Evolutionary conservation across 2,797 vertebrate species (phyloP), one percentile per base, ranked within the genome.

Genomic region (Catostomus latipinnis): DNA sequence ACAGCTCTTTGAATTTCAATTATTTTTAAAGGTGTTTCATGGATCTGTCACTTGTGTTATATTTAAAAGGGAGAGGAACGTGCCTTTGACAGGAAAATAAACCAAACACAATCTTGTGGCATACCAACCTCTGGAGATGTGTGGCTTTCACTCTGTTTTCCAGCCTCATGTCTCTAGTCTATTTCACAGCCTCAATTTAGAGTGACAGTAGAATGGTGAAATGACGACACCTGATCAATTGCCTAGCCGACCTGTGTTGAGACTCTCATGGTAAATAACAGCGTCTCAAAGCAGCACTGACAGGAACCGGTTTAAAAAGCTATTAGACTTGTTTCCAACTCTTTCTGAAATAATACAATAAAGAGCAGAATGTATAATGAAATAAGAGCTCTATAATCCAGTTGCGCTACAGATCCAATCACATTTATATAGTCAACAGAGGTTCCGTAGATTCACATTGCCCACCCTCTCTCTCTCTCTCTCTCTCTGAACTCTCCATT

Each of bases 241-340:
- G 63, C 46, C 16, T 53, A 13, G 71, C 12, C 34, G n/a, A 12
- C 10, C 50, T 5, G 34, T 4, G 4, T 34, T 34, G 62, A 58
- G 46, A 57, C 9, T 57, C 62, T 48, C 56, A 61, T 79, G 0
- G 58, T 86, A 83, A 86, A 83, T 72, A 84, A 83, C 85, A 85
- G 76, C 57, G 74, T 83, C 83, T 69, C 81, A 87, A 90, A 92
- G 84, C 67, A 82, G 83, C 89, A 62, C 85, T 78, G 90, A 90
- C 89, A 87, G 84, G 82, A 78, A 86, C 86, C 85, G 82, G 43
- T 90, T 92, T 92, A 88, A 92, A 93, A 92, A 90, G 88, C 90
- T 88, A 91, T 92, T 89, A 91, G 84, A 88, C 88, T 88, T 87
- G 82, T 92, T 92, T 90, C 88, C 89, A 87, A 91, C 88, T 86